These are phyloP conservation scores for Oreotrochilus melanogaster DNA, from an alignment of 2,113 vertebrate species.

Conservation along the genomic window DNA sequence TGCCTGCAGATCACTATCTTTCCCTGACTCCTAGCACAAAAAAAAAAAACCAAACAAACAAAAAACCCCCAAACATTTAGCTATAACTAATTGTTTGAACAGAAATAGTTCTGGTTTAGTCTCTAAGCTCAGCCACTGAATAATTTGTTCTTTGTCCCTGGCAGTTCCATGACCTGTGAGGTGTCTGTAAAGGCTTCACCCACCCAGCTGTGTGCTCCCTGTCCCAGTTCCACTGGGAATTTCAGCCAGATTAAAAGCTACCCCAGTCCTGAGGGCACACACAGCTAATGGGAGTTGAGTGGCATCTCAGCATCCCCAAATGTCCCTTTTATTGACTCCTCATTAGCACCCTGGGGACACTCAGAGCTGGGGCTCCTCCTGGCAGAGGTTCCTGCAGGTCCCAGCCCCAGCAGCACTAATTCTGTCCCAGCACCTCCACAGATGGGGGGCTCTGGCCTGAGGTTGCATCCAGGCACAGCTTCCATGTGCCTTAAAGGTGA, in stretches of 20 bases:
- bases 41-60: too few relatives aligned
- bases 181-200: background rate
- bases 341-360: background rate
- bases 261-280: background rate
- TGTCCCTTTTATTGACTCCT: background rate
- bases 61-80: too few relatives aligned
- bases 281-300: background rate
- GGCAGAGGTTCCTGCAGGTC: fast-evolving
- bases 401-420: background rate
- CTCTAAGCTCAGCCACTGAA: background rate
- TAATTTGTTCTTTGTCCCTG: background rate
- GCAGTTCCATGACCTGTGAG: background rate
- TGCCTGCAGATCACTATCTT: background rate
- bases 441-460: background rate
- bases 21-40: background rate
- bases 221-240: background rate
- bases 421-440: background rate
- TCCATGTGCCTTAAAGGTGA: background rate
- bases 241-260: background rate
- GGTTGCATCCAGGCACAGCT: background rate
- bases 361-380: background rate
- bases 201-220: fast-evolving
- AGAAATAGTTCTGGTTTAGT: background rate
- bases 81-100: background rate
- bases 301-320: background rate